Evolutionary conservation across 2,888 invertebrate species (phyloP).

Genomic region (Folsomia manolachei): DNA sequence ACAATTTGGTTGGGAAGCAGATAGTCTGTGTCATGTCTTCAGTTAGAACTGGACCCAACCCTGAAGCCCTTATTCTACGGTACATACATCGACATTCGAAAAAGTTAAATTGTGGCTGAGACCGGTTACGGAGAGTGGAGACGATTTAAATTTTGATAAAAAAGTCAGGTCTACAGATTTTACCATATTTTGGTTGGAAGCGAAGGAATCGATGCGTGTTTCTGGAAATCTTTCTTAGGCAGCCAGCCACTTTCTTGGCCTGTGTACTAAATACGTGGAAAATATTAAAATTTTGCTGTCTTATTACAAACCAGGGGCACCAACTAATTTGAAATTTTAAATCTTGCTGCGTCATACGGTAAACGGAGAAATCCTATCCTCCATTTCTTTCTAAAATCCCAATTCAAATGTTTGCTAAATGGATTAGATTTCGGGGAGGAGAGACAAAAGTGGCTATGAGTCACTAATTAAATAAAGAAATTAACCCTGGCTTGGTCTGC

Average conservation of each 20-base stretch:
- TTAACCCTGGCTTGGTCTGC: slow-evolving; percentile 23
- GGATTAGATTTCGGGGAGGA: slow-evolving; percentile 35
- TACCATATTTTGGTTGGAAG: not conserved
- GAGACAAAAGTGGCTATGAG: slow-evolving; percentile 30
- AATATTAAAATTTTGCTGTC: too few relatives aligned
- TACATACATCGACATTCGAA: not conserved
- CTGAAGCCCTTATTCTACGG: not conserved
- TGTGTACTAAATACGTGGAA: too few relatives aligned
- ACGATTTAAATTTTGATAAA: not conserved
- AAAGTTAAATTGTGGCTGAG: not conserved
- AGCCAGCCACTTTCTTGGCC: too few relatives aligned
- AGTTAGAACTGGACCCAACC: not conserved
- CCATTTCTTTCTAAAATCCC: not conserved
- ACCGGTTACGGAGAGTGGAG: not conserved
- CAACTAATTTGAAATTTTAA: too few relatives aligned
- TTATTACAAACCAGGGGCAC: too few relatives aligned
- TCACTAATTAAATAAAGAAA: slow-evolving; percentile 48
- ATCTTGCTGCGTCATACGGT: too few relatives aligned
- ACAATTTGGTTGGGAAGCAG: not conserved
- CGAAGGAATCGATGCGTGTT: not conserved
- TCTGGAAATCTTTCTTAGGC: too few relatives aligned
- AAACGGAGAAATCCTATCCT: slow-evolving; percentile 35
- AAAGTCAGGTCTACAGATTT: not conserved
- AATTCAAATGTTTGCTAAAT: slow-evolving; percentile 40
- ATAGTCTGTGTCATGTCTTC: not conserved